Base-by-base conservation (phyloP, 2,797 vertebrate genomes). In the Lutjanus argentimaculatus region DNA sequence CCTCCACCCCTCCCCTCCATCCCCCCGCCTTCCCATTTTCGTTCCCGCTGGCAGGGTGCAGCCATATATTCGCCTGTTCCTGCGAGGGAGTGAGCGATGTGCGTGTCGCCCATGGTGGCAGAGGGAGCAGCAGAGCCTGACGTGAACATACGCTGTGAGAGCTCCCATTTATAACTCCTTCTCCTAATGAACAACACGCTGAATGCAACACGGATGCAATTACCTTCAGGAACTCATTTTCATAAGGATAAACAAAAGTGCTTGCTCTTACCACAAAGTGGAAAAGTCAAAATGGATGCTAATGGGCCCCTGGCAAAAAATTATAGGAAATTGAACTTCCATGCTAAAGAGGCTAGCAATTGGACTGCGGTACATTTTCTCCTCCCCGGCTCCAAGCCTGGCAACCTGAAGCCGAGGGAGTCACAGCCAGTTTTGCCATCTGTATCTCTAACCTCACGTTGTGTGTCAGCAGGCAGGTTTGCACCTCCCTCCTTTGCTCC, bases 81-180 rank as follows among this genome's bases (percentile, higher is more conserved):
- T 89, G 85, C 71, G 55, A 89, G 90, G 75, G 85, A 90, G 86
- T 91, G 92, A 93, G 91, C 76, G 85, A 93, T 94, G 94, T 83
- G 79, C 67, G 62, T 84, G 91, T 92, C 89, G 88, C 89, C 87
- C 83, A 25, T 68, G 75, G 90, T 89, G 93, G 92, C 91, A 79
- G 90, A 77, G 85, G 79, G 89, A 93, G 90, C 92, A 92, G 89
- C 85, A 45, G 90, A 91, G 93, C 93, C 86, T 93, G 90, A 91
- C 89, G 90, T 82, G 88, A 94, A 93, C 94, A 95, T 94, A 95
- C 88, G 92, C 91, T 91, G 86, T 72, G 84, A 92, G 88, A 91
- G 91, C 86, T 91, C 91, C 90, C 91, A 93, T 93, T 94, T 94
- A 94, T 93, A 94, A 92, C 87, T 90, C 77, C 89, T 85, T 82